Conservation (phyloP, 2,113 vertebrate species). For the Porphyrio hochstetteri region DNA sequence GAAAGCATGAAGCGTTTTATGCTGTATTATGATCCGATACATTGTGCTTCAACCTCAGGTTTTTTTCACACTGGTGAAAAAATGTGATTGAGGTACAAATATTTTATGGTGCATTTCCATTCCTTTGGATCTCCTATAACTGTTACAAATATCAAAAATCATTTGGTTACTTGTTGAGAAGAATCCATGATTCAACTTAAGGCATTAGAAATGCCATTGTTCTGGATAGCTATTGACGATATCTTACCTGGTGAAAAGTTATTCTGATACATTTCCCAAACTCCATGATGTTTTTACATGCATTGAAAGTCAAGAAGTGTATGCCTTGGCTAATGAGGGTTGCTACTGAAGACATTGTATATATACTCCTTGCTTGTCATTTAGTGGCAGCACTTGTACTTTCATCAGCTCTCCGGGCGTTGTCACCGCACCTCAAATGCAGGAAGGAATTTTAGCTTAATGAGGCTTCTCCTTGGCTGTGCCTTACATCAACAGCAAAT, state of each 20-base stretch:
- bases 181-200: neutral
- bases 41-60: neutral
- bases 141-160: neutral
- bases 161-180: neutral
- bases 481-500: neutral
- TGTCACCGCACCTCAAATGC: neutral
- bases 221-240: neutral
- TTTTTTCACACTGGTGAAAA: neutral
- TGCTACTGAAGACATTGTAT: neutral
- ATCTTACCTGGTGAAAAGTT: neutral
- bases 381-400: neutral
- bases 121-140: neutral
- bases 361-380: neutral
- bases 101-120: neutral
- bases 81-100: neutral
- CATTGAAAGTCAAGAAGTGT: neutral
- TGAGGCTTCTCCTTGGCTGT: constrained; percentile 21
- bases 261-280: constrained; percentile 7
- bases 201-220: neutral
- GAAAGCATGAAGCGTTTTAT: neutral
- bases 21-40: neutral
- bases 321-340: neutral
- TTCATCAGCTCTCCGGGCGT: neutral
- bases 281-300: neutral
- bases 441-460: constrained; percentile 12